These are phyloP conservation scores for Papilio helenus DNA, from an alignment of 1,140 invertebrate species.

Conservation along the genomic window DNA sequence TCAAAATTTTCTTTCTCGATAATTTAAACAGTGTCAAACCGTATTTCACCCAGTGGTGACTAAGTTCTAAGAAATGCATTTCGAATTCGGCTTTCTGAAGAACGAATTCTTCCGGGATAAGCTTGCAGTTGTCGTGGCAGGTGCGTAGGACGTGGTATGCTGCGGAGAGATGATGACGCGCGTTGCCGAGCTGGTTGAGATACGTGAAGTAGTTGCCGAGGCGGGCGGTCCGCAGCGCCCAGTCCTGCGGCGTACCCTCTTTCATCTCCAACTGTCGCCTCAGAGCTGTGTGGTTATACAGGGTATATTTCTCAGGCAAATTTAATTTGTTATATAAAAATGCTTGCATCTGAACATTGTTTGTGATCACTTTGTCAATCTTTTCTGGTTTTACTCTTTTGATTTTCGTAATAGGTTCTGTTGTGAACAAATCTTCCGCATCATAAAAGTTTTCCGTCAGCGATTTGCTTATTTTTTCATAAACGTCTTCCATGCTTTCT, in stretches of 20 bases:
- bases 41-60: constrained; percentile 87
- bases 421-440: constrained; percentile 70
- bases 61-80: constrained; percentile 84
- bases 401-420: constrained; percentile 55
- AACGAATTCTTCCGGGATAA: constrained; percentile 70
- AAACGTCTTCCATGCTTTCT: constrained; percentile 70
- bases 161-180: constrained; percentile 84
- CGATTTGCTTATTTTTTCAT: constrained; percentile 65
- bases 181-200: constrained; percentile 72
- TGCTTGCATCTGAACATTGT: constrained; percentile 81
- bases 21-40: constrained; percentile 84
- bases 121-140: constrained; percentile 78
- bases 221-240: constrained; percentile 85
- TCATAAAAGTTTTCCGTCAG: constrained; percentile 63
- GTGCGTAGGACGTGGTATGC: constrained; percentile 80
- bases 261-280: constrained; percentile 84
- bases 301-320: constrained; percentile 79
- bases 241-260: constrained; percentile 85
- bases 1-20: constrained; percentile 80
- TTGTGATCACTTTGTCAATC: constrained; percentile 79
- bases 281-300: constrained; percentile 85
- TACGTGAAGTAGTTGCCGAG: constrained; percentile 84
- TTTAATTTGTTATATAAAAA: constrained; percentile 80
- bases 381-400: constrained; percentile 71
- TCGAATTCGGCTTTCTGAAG: constrained; percentile 79